phyloP scores from a whole-genome alignment of 2,797 vertebrate species.

The Paramormyrops hopkinsi region DNA sequence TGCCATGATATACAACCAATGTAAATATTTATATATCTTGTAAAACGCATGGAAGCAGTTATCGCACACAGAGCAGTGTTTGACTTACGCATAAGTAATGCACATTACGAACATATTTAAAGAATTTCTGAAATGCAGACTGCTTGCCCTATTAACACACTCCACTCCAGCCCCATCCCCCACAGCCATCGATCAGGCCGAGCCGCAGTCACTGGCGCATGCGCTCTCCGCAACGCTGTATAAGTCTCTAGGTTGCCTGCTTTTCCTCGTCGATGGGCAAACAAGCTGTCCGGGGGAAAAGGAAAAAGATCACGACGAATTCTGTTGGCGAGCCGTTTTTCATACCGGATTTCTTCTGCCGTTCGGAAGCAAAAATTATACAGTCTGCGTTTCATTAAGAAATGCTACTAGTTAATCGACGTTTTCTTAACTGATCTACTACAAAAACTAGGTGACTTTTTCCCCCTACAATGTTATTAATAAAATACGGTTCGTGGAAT shows the following conservation, averaged over 20 bases:
- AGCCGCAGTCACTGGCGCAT: slow-evolving; percentile 71
- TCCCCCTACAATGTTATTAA: not conserved
- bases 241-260: not conserved
- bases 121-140: not conserved
- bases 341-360: not conserved
- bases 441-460: not conserved
- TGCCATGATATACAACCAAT: not conserved
- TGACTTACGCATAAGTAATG: not conserved
- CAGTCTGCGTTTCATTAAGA: not conserved
- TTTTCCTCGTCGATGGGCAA: slow-evolving; percentile 10
- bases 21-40: slow-evolving; percentile 7
- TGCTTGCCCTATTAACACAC: not conserved
- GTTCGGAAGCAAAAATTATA: not conserved
- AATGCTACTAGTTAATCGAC: not conserved
- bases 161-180: slow-evolving; percentile 45
- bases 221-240: slow-evolving; percentile 49
- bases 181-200: slow-evolving; percentile 34
- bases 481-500: not conserved
- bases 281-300: slow-evolving; percentile 7
- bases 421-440: not conserved
- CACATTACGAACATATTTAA: not conserved
- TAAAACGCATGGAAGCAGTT: not conserved
- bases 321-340: not conserved
- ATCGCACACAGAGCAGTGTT: not conserved
- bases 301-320: not conserved